Conservation (phyloP, 1,140 invertebrate genomes). For the Drosophila saltans region DNA sequence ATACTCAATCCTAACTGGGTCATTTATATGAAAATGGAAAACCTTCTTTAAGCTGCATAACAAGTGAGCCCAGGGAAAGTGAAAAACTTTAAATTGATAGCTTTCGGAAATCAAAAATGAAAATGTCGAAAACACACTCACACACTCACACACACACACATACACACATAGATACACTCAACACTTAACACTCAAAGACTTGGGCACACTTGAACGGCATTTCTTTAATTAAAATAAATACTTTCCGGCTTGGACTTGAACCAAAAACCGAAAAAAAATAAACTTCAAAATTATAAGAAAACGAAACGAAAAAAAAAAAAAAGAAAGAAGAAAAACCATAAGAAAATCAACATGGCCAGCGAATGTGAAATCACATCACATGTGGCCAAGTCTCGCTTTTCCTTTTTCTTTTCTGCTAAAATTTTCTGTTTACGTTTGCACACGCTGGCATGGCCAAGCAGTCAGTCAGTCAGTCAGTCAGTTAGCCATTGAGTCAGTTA, state of each 20-base stretch:
- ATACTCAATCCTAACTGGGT: neutral
- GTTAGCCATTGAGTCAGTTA: conserved; percentile 53
- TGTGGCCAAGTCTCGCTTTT: conserved; percentile 53
- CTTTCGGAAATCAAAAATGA: conserved; percentile 69
- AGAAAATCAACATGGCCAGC: conserved; percentile 34
- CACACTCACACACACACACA: conserved; percentile 9
- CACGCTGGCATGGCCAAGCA: conserved; percentile 68
- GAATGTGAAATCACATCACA: conserved; percentile 57
- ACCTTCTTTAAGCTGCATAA: neutral
- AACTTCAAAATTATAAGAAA: conserved; percentile 39
- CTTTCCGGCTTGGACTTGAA: conserved; percentile 64
- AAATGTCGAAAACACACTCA: conserved; percentile 38
- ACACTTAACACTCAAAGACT: conserved; percentile 26
- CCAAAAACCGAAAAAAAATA: conserved; percentile 9
- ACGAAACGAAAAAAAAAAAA: conserved; percentile 19
- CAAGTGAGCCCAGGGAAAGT: conserved; percentile 52
- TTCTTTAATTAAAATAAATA: conserved; percentile 78
- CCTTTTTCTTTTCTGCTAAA: conserved; percentile 31
- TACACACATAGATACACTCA: conserved; percentile 13
- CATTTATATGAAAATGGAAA: neutral
- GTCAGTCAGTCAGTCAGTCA: conserved; percentile 63
- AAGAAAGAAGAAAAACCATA: conserved; percentile 25
- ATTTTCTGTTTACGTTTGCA: conserved; percentile 42
- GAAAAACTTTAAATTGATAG: conserved; percentile 52
- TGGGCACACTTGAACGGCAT: conserved; percentile 64